A percentile compares a stretch with the other conserved stretches of the same genome.
These are phyloP conservation scores for Ophioderma brevispina DNA, from an alignment of 35 echinoderm and acorn worm species.

Conservation along the genomic window DNA sequence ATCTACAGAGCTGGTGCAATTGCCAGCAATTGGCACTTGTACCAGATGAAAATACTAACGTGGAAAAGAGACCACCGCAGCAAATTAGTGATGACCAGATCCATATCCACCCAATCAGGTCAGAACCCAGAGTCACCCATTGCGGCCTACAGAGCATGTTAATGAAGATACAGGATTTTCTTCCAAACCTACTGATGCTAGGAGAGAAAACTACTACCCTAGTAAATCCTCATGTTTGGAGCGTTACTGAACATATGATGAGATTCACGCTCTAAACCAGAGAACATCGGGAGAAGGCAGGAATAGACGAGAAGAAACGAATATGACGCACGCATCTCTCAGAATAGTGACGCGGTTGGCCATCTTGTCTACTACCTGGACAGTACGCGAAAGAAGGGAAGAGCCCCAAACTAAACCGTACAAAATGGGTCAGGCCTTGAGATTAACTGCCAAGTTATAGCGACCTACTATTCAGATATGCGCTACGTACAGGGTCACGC, in stretches of 20 bases:
- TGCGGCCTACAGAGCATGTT: conserved; percentile 14
- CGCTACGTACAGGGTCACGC: neutral
- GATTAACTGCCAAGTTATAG: neutral
- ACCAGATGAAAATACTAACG: too few species aligned
- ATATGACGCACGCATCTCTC: neutral
- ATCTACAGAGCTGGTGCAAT: too few species aligned
- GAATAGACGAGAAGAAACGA: neutral
- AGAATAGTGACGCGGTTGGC: neutral
- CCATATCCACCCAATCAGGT: too few species aligned
- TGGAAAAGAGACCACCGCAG: too few species aligned
- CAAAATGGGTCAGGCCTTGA: conserved; percentile 19
- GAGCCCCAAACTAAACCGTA: conserved; percentile 22
- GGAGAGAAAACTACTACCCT: neutral
- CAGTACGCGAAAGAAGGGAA: neutral
- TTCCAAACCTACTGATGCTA: conserved; percentile 28
- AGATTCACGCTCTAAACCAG: neutral
- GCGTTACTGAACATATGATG: too few species aligned
- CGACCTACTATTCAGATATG: conserved; percentile 26
- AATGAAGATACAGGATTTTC: conserved; percentile 13
- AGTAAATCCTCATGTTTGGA: neutral
- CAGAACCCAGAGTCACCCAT: neutral
- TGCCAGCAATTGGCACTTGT: too few species aligned
- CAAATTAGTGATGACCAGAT: too few species aligned
- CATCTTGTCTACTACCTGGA: conserved; percentile 34
- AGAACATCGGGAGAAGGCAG: neutral